A percentile compares a stretch with the other conserved stretches of the same genome.
Evolutionary conservation across 2,797 vertebrate genomes (phyloP).

Genomic region (Spinibarbus caldwelli): DNA sequence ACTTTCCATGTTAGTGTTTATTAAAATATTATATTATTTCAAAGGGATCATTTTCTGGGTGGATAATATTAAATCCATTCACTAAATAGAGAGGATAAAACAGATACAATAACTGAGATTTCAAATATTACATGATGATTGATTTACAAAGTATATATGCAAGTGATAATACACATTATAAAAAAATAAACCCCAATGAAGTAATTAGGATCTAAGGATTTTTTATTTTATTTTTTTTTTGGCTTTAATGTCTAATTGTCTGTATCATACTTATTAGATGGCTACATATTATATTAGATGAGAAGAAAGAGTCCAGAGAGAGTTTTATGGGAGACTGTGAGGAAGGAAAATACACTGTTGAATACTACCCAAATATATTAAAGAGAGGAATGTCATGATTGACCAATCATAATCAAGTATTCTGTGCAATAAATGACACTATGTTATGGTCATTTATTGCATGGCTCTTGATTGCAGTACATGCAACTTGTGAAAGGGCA

Average conservation of each 20-base stretch:
- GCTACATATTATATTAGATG: not conserved
- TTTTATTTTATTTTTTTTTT: too few species aligned
- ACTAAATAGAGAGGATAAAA: not conserved
- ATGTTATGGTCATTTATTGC: not conserved
- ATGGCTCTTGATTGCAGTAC: not conserved
- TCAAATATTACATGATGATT: not conserved
- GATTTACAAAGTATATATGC: not conserved
- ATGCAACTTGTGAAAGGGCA: not conserved
- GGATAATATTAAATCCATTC: not conserved
- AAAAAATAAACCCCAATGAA: too few species aligned
- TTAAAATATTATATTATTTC: not conserved
- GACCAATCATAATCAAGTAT: not conserved
- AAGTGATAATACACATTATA: not conserved
- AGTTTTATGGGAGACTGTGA: not conserved
- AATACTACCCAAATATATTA: not conserved
- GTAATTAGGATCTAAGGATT: not conserved
- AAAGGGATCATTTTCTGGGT: not conserved
- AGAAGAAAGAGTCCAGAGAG: not conserved
- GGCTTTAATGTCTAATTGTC: not conserved
- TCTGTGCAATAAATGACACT: not conserved
- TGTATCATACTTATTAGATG: not conserved
- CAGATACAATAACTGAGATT: not conserved
- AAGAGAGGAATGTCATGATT: not conserved
- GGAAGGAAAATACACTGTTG: not conserved
- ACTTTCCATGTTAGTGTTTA: not conserved